Conservation (phyloP, 2,113 vertebrate genomes). For the Willisornis vidua region DNA sequence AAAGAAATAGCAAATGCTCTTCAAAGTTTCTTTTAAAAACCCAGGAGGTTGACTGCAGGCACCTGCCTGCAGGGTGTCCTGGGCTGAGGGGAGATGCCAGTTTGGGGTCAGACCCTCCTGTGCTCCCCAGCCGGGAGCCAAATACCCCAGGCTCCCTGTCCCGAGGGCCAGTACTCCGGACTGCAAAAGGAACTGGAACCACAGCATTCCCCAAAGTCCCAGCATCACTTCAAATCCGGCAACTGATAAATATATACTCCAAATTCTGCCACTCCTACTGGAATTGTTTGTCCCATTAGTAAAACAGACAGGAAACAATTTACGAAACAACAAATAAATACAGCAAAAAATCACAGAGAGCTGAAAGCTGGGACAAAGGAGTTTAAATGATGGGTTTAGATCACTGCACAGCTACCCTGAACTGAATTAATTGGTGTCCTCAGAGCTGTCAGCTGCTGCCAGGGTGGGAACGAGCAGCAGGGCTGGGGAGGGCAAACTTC, state of each 20-base stretch:
- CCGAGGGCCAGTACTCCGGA: not conserved
- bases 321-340: not conserved
- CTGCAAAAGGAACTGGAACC: not conserved
- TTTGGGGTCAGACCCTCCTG: not conserved
- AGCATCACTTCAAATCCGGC: fast-evolving
- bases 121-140: not conserved
- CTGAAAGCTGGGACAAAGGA: not conserved
- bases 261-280: not conserved
- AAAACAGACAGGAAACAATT: not conserved
- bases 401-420: not conserved
- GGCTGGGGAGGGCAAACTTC: not conserved
- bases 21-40: no score
- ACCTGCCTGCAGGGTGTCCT: fast-evolving
- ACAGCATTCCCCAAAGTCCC: not conserved
- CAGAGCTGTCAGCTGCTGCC: not conserved
- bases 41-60: fast-evolving
- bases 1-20: fast-evolving
- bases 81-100: fast-evolving
- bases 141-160: fast-evolving
- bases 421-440: not conserved
- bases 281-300: not conserved
- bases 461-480: not conserved
- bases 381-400: not conserved
- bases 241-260: not conserved
- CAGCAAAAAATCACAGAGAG: not conserved